These are phyloP conservation scores for Pangasius mekongensis DNA, from an alignment of 2,797 vertebrate genomes.

Conservation along the genomic window DNA sequence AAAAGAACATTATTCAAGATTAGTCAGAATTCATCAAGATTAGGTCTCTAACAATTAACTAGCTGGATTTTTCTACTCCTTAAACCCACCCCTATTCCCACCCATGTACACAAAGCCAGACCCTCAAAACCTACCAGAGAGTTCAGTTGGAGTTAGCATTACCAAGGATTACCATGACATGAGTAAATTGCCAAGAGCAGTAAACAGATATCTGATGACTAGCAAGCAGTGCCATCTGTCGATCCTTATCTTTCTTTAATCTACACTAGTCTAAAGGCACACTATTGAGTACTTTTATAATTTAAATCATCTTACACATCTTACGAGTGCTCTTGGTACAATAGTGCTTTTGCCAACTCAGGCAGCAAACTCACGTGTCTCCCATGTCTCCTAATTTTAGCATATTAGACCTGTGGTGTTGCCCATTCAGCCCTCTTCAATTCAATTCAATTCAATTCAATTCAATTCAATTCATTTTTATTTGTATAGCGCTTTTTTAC, in stretches of 20 bases:
- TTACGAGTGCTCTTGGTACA: not conserved
- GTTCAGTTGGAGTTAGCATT: not conserved
- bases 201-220: not conserved
- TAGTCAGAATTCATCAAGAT: not conserved
- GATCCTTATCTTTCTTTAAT: not conserved
- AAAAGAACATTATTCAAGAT: not conserved
- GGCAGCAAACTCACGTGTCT: not conserved
- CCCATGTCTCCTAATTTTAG: not conserved
- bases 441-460: no score
- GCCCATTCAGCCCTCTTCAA: not conserved
- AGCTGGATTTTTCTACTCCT: not conserved
- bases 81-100: not conserved
- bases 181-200: not conserved
- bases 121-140: not conserved
- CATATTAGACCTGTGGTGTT: not conserved
- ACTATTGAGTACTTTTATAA: no score
- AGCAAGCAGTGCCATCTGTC: not conserved
- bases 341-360: not conserved
- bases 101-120: not conserved
- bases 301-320: no score
- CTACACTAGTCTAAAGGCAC: not conserved
- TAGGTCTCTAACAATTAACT: no score
- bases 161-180: not conserved
- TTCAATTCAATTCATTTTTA: no score
- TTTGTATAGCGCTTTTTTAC: no score